Evolutionary conservation across 2,888 invertebrate species (phyloP).

Genomic region (Gibbula magus): DNA sequence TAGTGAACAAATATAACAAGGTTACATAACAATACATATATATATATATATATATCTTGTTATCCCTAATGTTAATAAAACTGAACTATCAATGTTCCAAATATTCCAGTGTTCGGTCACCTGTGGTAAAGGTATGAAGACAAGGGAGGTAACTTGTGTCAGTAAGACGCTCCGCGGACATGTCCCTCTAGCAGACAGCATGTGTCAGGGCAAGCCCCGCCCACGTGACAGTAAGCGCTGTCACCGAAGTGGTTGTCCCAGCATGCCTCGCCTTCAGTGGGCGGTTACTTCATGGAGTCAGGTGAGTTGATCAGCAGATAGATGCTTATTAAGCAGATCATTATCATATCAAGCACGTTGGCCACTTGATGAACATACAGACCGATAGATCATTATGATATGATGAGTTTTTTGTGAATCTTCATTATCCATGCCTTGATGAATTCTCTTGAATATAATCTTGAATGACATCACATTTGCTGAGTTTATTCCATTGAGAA

Average conservation of each 20-base stretch:
- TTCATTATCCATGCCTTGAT: too few species aligned
- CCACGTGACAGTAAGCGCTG: conserved; percentile 44
- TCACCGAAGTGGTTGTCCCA: conserved; percentile 6
- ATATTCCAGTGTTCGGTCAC: conserved; percentile 45
- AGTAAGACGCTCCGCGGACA: conserved; percentile 30
- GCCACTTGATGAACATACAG: too few species aligned
- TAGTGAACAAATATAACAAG: too few species aligned
- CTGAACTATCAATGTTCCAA: not conserved
- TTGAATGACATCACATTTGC: too few species aligned
- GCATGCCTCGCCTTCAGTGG: conserved; percentile 57
- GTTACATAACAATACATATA: too few species aligned
- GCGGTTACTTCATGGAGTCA: conserved; percentile 74
- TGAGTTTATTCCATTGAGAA: too few species aligned
- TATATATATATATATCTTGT: too few species aligned
- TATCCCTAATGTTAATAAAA: too few species aligned
- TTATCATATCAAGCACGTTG: too few species aligned
- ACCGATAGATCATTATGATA: too few species aligned
- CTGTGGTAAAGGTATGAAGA: conserved; percentile 49
- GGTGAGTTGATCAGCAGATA: conserved; percentile 61
- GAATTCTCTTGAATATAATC: too few species aligned
- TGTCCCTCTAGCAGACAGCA: conserved; percentile 42
- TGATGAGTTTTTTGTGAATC: too few species aligned
- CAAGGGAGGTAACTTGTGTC: conserved; percentile 43
- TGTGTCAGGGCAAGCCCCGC: conserved; percentile 46
- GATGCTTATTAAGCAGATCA: conserved; percentile 49